Evolutionary conservation across 2,888 invertebrate species (phyloP).

Genomic region (Cacoxenus indagator): DNA sequence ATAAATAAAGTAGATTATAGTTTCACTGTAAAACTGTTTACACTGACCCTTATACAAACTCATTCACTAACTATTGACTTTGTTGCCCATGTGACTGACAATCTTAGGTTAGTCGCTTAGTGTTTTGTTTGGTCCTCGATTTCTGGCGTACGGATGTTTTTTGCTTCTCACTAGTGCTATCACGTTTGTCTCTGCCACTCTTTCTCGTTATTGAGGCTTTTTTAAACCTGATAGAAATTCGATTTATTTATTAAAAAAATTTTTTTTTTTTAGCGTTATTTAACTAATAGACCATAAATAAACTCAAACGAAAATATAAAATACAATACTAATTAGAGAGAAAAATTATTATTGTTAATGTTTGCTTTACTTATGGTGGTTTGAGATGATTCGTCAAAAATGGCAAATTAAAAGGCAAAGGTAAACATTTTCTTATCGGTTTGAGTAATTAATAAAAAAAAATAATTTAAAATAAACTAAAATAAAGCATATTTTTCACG

Average conservation of each 20-base stretch:
- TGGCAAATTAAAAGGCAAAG: neutral
- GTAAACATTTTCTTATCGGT: constrained; percentile 8
- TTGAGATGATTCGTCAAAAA: neutral
- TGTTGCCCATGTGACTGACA: no score
- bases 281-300: neutral
- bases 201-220: constrained; percentile 5
- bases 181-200: neutral
- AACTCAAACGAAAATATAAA: neutral
- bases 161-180: no score
- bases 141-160: no score
- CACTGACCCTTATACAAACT: no score
- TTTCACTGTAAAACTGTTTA: no score
- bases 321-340: neutral
- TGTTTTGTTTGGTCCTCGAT: no score
- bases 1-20: no score
- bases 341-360: neutral
- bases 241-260: no score
- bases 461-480: neutral
- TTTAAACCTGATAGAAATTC: constrained; percentile 7
- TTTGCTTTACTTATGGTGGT: neutral
- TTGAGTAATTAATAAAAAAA: neutral
- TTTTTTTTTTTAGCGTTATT: no score
- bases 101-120: no score
- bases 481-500: neutral
- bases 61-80: no score